Conservation (phyloP, 2,888 invertebrate genomes). For the Brachyptera putata region DNA sequence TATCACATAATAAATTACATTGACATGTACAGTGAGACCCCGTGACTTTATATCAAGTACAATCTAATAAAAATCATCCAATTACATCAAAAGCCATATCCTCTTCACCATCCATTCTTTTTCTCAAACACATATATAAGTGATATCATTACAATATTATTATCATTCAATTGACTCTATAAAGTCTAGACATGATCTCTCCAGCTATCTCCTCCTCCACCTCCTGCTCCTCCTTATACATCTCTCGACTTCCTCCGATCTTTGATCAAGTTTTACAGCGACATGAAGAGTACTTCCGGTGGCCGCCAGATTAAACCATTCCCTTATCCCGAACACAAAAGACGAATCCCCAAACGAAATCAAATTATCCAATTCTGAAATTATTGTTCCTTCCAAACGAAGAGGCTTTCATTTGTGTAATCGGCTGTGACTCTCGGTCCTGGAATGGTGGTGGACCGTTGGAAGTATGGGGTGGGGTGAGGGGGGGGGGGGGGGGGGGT, state of each 20-base stretch:
- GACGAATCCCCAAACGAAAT: constrained; percentile 24
- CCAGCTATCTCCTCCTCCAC: background rate
- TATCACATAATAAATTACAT: too few relatives aligned
- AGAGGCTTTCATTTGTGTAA: constrained; percentile 26
- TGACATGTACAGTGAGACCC: too few relatives aligned
- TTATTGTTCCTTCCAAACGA: constrained; percentile 3
- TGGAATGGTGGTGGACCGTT: too few relatives aligned
- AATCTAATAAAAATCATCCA: too few relatives aligned
- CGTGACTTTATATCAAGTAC: too few relatives aligned
- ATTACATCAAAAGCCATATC: background rate
- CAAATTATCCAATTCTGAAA: constrained; percentile 32
- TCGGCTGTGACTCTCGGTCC: constrained; percentile 11
- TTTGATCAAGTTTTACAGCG: too few relatives aligned
- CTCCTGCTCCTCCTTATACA: background rate
- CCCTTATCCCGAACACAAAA: constrained; percentile 9
- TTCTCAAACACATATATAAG: background rate
- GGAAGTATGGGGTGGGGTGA: too few relatives aligned
- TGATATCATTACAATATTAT: background rate
- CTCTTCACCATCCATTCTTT: background rate
- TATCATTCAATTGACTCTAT: background rate
- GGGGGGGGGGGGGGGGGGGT: background rate
- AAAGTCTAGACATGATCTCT: background rate
- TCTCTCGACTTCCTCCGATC: background rate
- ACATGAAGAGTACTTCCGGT: too few relatives aligned
- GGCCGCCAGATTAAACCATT: too few relatives aligned